Base-by-base conservation (phyloP, 2,888 invertebrate species). In the Argynnis bischoffii region DNA sequence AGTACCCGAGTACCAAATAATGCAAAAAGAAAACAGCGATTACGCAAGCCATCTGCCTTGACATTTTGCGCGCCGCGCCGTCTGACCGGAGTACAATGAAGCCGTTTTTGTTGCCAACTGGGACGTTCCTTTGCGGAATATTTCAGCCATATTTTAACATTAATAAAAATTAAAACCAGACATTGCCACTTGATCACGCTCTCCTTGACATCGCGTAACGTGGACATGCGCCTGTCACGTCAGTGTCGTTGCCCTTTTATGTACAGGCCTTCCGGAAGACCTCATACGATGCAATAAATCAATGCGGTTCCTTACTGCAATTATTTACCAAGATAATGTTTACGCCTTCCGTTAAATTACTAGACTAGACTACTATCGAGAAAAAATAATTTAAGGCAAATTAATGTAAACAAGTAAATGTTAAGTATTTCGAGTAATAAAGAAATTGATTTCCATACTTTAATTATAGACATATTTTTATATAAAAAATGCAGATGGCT, bases 51-150 rank as follows among this genome's bases (percentile, higher is more conserved):
- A 66, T 64, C 74, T 75, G 78, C 74, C 83, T 85, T 85, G 88
- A 84, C 82, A 86, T 87, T 87, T 83, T 78, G 61, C 82, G 86
- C 90, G 90, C 90, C 91, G 85, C 78, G 86, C 90, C 79, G 91
- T 91, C 91, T 91, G 85, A 77, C 73, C 75, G 64, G 66, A 63
- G 68, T 60, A 57, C 66, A 74, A 72, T 69, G 70, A 64, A 54
- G 64, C 65, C 63, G 63, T 59, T 66, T 65, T 69, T 69, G 77
- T 79, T 86, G 84, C 85, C 85, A 86, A 84, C 78, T 80, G 71
- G 71, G 68, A 54, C 72, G 60, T 54, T 54, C 41, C 55, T 75
- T 68, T 75, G 63, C 77, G 82, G 78, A 79, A 82, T 79, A 63
- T 56, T 66, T 48, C 59, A 47, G 13, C 63, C 56, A 26, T 63